Conservation (phyloP, 2,797 vertebrate genomes). For the Eutrigla gurnardus region DNA sequence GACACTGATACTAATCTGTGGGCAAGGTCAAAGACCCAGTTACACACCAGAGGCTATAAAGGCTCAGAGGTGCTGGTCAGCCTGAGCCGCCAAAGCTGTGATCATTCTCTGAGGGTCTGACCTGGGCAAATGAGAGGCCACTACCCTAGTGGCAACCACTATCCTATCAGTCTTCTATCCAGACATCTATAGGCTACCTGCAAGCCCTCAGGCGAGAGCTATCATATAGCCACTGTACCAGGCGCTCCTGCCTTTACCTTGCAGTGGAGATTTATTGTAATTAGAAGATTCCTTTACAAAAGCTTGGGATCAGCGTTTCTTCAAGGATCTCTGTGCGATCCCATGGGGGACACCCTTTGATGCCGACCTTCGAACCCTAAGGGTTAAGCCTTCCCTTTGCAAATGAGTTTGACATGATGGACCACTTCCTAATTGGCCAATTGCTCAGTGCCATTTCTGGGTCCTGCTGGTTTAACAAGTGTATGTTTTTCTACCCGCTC, state of each 20-base stretch:
- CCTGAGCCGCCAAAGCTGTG: conserved; percentile 74
- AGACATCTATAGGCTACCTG: conserved; percentile 77
- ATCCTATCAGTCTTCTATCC: conserved; percentile 75
- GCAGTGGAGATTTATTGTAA: conserved; percentile 87
- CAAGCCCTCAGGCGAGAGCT: conserved; percentile 73
- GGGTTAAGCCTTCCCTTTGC: conserved; percentile 85
- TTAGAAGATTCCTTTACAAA: conserved; percentile 87
- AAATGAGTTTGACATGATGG: conserved; percentile 86
- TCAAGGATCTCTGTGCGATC: conserved; percentile 76
- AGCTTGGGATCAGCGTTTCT: conserved; percentile 84
- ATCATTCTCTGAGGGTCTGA: conserved; percentile 82
- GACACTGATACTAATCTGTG: conserved; percentile 87
- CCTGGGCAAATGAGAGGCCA: conserved; percentile 81
- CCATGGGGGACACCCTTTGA: conserved; percentile 86
- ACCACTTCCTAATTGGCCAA: conserved; percentile 84
- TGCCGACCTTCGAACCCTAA: conserved; percentile 81
- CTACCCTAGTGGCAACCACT: conserved; percentile 73
- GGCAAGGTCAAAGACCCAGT: conserved; percentile 86
- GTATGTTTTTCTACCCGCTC: conserved; percentile 61
- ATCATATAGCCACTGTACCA: conserved; percentile 85
- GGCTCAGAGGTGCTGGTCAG: conserved; percentile 78
- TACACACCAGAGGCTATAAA: conserved; percentile 80
- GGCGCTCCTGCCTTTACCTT: conserved; percentile 77
- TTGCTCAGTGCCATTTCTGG: conserved; percentile 72
- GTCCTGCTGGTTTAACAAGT: conserved; percentile 75